Base-by-base conservation (phyloP, 2,113 vertebrate genomes). In the Porphyrio hochstetteri region DNA sequence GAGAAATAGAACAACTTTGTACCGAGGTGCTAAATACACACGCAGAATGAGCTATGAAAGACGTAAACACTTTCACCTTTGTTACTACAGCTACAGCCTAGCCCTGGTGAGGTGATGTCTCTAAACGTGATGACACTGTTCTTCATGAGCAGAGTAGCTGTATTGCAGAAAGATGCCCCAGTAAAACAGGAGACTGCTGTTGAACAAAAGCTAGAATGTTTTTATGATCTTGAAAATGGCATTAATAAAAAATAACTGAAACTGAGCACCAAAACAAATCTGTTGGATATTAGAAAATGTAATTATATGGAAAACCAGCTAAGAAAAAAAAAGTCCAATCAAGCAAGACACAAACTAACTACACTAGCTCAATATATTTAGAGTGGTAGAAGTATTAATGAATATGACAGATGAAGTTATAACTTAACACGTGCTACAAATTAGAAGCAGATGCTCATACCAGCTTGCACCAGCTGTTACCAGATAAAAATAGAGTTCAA, bases 41-140 rank as follows among this genome's bases (percentile, higher is more conserved):
- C 14, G 17, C 6, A 27, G 52, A 70, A 33, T 7, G 33, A 74
- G 27, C 64, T 75, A 24, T 19, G 63, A 71, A 75, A 42, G n/a
- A 44, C 0, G 0, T 7, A 7, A 5, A 3, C 31, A 16, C 16
- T 59, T 36, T 50, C 76, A 88, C 19, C 40, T 86, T 75, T 38
- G 38, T 80, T 63, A 25, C 29, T 52, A 25, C 11, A 77, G 7
- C 21, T 24, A 5, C 12, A 56, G 48, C 17, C 31, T 17, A 40
- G n/a, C 16, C 13, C 13, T 55, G 46, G 5, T 53, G 79, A 82
- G 9, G 10, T 63, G 63, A 7, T 48, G 12, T 50, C 63, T 80
- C 71, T 31, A 33, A 79, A 29, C 1, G 10, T 48, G 31, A 50
- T 24, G 27, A 64, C 9, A 11, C 28, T 86, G n/a, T 38, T 72